Percentiles rank a stretch among this genome's conserved stretches.
Evolutionary conservation across 2,888 invertebrate genomes (phyloP).

Genomic region (Napeogenes inachia): DNA sequence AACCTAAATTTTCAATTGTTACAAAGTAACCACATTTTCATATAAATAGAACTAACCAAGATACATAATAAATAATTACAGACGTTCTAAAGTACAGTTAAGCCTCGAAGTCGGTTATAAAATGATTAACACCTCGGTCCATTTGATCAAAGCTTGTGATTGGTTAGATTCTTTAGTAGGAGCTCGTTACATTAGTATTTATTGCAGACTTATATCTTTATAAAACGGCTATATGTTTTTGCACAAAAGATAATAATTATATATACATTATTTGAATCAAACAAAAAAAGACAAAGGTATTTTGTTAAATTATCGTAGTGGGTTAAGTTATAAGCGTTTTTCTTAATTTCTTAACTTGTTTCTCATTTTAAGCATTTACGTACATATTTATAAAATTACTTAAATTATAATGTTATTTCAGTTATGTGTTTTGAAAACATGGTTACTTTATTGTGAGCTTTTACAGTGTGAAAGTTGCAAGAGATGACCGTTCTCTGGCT

Average conservation of each 20-base stretch:
- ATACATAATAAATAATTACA: conserved; percentile 4
- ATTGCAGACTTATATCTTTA: conserved; percentile 24
- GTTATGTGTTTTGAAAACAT: not conserved
- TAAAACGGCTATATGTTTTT: not conserved
- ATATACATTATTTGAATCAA: too few relatives aligned
- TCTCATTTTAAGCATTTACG: too few relatives aligned
- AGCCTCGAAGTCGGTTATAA: conserved; percentile 33
- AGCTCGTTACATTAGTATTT: conserved; percentile 15
- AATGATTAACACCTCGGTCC: conserved; percentile 56
- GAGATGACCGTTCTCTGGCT: conserved; percentile 15
- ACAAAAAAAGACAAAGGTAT: too few relatives aligned
- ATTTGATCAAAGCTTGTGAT: conserved; percentile 48
- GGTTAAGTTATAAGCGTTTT: too few relatives aligned
- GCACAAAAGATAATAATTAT: not conserved
- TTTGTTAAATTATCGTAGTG: too few relatives aligned
- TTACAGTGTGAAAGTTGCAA: conserved; percentile 15
- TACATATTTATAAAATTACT: too few relatives aligned
- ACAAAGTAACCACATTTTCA: too few relatives aligned
- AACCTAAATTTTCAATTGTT: too few relatives aligned
- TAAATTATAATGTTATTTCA: too few relatives aligned
- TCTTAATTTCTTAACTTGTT: too few relatives aligned
- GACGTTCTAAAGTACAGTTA: conserved; percentile 29
- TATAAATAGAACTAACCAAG: not conserved
- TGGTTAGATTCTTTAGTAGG: conserved; percentile 32
- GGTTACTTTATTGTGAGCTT: conserved; percentile 12